phyloP scores from a whole-genome alignment of 2,113 vertebrate genomes.

The Quiscalus mexicanus region DNA sequence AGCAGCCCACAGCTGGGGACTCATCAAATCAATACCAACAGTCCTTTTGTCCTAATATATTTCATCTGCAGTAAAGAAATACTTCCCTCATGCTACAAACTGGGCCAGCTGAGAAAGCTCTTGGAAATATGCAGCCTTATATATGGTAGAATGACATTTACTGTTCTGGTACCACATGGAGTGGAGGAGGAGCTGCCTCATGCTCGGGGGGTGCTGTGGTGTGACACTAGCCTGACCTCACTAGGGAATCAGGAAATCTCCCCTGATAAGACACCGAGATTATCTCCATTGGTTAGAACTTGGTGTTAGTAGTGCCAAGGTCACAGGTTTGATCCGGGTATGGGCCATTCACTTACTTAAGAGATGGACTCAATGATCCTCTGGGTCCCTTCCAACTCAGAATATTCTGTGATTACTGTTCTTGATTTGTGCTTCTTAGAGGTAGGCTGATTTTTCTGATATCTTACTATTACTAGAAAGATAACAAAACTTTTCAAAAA shows the following conservation, averaged over 20 bases:
- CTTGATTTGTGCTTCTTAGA: not conserved
- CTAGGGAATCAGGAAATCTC: not conserved
- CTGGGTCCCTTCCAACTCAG: not conserved
- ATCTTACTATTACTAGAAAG: not conserved
- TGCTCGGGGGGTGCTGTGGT: not conserved
- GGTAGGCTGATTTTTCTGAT: not conserved
- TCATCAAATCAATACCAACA: not conserved
- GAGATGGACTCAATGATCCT: not conserved
- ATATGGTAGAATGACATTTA: not conserved
- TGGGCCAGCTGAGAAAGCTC: not conserved
- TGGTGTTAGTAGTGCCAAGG: not conserved
- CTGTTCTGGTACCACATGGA: not conserved
- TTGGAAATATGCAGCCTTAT: not conserved
- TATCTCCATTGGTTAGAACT: not conserved
- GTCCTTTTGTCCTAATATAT: not conserved
- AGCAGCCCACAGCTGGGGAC: not conserved
- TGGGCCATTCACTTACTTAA: not conserved
- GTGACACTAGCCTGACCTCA: not conserved
- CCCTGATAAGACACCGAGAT: not conserved
- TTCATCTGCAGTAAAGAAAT: not conserved
- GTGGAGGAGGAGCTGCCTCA: not conserved
- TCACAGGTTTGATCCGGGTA: not conserved
- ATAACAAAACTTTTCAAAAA: not conserved
- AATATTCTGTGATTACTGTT: not conserved
- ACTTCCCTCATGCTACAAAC: not conserved